phyloP scores from a whole-genome alignment of 2,113 vertebrate genomes.

The Amblyopsis rosae region DNA sequence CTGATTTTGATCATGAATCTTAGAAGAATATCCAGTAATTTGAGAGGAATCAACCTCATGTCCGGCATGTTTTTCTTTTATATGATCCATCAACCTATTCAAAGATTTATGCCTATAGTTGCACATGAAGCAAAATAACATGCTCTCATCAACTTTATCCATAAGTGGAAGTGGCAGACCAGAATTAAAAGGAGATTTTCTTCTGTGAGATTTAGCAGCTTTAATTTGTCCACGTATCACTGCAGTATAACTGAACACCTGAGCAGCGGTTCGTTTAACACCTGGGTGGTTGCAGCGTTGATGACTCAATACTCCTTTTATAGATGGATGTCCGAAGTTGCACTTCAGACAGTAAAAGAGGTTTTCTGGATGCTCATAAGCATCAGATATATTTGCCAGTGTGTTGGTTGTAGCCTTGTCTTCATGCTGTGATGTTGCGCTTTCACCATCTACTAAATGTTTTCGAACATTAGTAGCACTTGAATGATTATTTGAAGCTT shows the following conservation, averaged over 20 bases:
- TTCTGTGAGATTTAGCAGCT: slow-evolving; percentile 18
- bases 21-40: slow-evolving; percentile 26
- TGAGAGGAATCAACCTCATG: neutral
- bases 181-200: neutral
- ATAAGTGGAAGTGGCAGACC: slow-evolving; percentile 55
- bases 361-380: slow-evolving; percentile 24
- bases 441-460: neutral
- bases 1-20: slow-evolving; percentile 2
- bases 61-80: slow-evolving; percentile 20
- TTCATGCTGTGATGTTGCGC: neutral
- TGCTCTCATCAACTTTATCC: neutral
- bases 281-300: slow-evolving; percentile 13
- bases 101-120: slow-evolving; percentile 37
- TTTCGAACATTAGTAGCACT: neutral
- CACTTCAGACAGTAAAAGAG: slow-evolving; percentile 40
- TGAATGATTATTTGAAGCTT: neutral
- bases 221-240: slow-evolving; percentile 26
- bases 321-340: neutral
- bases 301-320: slow-evolving; percentile 1
- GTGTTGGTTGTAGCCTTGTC: neutral
- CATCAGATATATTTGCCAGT: accelerated
- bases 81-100: slow-evolving; percentile 25
- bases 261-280: accelerated
- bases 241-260: slow-evolving; percentile 37
- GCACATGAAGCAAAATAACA: slow-evolving; percentile 62